phyloP scores from a whole-genome alignment of 92 coral and sea anemone species.

The Zoanthus sociatus region DNA sequence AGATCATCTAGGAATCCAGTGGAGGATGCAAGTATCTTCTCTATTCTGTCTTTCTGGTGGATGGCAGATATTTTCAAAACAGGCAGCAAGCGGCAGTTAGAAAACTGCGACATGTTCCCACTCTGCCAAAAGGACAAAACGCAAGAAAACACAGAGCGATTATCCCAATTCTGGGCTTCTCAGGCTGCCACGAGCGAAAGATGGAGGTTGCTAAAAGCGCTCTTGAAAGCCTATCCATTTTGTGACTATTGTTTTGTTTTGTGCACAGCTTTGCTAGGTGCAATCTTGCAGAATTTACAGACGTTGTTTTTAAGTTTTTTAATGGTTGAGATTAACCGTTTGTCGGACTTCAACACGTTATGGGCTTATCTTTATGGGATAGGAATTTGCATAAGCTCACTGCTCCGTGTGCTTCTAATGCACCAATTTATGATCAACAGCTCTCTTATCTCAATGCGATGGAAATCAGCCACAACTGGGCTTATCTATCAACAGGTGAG shows the following conservation, averaged over 20 bases:
- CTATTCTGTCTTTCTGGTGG: slow-evolving; percentile 39
- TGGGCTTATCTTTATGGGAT: slow-evolving; percentile 59
- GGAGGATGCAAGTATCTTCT: slow-evolving; percentile 3
- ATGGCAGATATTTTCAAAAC: background rate
- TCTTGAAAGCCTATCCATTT: slow-evolving; percentile 8
- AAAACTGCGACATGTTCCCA: slow-evolving; percentile 19
- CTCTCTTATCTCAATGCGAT: slow-evolving; percentile 69
- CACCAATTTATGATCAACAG: slow-evolving; percentile 70
- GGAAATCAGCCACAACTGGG: slow-evolving; percentile 73
- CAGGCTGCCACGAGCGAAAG: background rate
- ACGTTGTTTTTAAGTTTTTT: slow-evolving; percentile 31
- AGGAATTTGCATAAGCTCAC: slow-evolving; percentile 61
- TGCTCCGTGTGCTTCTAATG: slow-evolving; percentile 45
- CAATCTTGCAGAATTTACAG: slow-evolving; percentile 10
- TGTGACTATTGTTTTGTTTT: slow-evolving; percentile 25
- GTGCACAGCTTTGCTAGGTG: slow-evolving; percentile 33
- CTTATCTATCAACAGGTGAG: slow-evolving; percentile 65
- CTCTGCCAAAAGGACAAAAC: slow-evolving; percentile 33
- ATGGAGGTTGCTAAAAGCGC: slow-evolving; percentile 25
- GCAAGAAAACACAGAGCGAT: slow-evolving; percentile 3
- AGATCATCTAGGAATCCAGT: slow-evolving; percentile 13
- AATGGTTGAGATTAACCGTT: slow-evolving; percentile 31
- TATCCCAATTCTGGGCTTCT: slow-evolving; percentile 18
- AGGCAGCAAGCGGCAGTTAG: slow-evolving; percentile 42
- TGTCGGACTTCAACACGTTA: slow-evolving; percentile 24